phyloP scores from a whole-genome alignment of 92 coral and sea anemone species.

The Phenganax stokvisi region DNA sequence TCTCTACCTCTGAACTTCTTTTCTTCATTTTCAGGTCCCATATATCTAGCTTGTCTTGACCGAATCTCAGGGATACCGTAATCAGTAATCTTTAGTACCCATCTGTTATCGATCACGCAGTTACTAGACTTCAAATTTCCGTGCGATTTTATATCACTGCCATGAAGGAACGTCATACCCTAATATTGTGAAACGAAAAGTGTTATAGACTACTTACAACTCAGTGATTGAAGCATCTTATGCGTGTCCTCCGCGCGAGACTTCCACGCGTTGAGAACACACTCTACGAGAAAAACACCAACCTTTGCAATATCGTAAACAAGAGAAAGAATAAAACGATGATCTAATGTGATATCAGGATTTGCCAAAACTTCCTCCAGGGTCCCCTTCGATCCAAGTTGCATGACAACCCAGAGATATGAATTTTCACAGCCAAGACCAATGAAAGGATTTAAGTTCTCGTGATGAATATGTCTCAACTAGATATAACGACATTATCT shows the following conservation, averaged over 20 bases:
- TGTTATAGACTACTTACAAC: too few relatives aligned
- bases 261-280: too few relatives aligned
- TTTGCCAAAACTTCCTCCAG: slow-evolving; percentile 36
- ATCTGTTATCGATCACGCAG: slow-evolving; percentile 85
- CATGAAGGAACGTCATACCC: slow-evolving; percentile 92
- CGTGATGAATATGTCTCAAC: slow-evolving; percentile 33
- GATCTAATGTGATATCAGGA: slow-evolving; percentile 25
- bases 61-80: slow-evolving; percentile 82
- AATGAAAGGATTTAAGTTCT: slow-evolving; percentile 26
- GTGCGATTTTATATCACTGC: slow-evolving; percentile 75
- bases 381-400: slow-evolving; percentile 33
- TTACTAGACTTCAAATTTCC: slow-evolving; percentile 92
- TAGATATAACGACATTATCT: background rate
- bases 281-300: background rate
- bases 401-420: slow-evolving; percentile 33
- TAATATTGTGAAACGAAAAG: background rate
- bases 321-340: slow-evolving; percentile 29
- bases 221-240: too few relatives aligned
- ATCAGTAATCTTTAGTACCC: slow-evolving; percentile 94
- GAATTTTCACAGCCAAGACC: slow-evolving; percentile 31
- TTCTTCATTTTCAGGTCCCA: background rate
- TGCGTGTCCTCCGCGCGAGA: too few relatives aligned
- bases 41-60: slow-evolving; percentile 45
- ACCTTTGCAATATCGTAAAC: slow-evolving; percentile 41
- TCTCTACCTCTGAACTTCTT: slow-evolving; percentile 25